phyloP scores from a whole-genome alignment of 2,113 vertebrate genomes.

The Columba livia region DNA sequence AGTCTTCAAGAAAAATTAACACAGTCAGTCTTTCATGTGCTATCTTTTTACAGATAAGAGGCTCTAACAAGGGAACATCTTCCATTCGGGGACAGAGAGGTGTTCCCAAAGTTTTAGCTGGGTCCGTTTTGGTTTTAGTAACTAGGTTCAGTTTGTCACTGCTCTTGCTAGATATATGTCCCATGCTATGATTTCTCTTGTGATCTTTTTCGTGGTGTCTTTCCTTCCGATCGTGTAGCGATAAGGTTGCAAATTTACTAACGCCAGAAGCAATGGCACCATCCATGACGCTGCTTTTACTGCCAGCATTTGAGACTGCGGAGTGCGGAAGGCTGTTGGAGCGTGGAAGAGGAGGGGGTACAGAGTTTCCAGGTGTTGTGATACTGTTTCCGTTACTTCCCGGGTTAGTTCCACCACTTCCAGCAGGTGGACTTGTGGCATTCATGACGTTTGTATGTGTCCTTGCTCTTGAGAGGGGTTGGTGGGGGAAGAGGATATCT shows the following conservation, averaged over 20 bases:
- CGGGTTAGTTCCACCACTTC: slow-evolving; percentile 74
- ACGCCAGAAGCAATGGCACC: slow-evolving; percentile 90
- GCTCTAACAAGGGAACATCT: slow-evolving; percentile 96
- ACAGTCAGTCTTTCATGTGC: slow-evolving; percentile 98
- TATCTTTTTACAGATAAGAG: slow-evolving; percentile 99
- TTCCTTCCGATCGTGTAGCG: slow-evolving; percentile 95
- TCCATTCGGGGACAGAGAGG: slow-evolving; percentile 95
- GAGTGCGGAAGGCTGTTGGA: slow-evolving; percentile 98
- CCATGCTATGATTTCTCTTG: slow-evolving; percentile 99
- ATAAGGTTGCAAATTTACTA: slow-evolving; percentile 96
- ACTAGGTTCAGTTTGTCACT: slow-evolving; percentile 97
- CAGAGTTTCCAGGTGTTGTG: slow-evolving; percentile 82
- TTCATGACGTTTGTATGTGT: slow-evolving; percentile 99
- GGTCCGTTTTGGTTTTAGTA: slow-evolving; percentile 88
- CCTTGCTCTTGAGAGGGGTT: slow-evolving; percentile 93
- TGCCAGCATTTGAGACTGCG: slow-evolving; percentile 85
- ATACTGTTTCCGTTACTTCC: slow-evolving; percentile 82
- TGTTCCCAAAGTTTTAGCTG: slow-evolving; percentile 94
- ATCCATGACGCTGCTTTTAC: slow-evolving; percentile 90
- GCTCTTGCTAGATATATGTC: slow-evolving; percentile 99
- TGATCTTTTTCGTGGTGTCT: slow-evolving; percentile 96
- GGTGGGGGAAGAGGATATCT: slow-evolving; percentile 97
- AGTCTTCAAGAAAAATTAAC: slow-evolving; percentile 99
- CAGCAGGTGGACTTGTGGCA: slow-evolving; percentile 86
- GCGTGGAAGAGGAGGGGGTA: slow-evolving; percentile 88